phyloP scores from a whole-genome alignment of 2,113 vertebrate genomes.

The Chaetodon auriga region DNA sequence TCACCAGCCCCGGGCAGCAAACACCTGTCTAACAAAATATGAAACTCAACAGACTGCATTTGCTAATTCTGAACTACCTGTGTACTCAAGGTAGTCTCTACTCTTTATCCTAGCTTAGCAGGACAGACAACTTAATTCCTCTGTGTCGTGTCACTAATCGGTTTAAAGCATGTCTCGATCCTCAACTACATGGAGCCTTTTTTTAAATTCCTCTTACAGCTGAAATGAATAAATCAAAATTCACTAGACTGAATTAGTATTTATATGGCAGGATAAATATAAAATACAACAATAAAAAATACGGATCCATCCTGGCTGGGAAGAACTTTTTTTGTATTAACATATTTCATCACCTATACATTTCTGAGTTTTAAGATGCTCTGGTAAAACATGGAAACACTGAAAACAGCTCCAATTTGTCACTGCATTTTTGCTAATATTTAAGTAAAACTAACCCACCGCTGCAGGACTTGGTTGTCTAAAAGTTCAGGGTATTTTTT shows the following conservation, averaged over 20 bases:
- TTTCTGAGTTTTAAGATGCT: not conserved
- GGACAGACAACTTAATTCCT: conserved; percentile 3
- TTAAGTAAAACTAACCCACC: not conserved
- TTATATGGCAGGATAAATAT: not conserved
- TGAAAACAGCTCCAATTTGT: no score
- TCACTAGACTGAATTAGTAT: not conserved
- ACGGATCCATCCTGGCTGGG: not conserved
- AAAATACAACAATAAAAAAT: not conserved
- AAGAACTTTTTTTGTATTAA: not conserved
- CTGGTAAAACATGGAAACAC: not conserved
- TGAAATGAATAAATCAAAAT: not conserved
- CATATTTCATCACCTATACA: not conserved
- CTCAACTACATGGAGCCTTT: not conserved
- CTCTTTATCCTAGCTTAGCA: not conserved
- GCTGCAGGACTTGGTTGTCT: not conserved
- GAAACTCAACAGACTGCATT: not conserved
- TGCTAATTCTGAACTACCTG: not conserved
- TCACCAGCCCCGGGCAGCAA: not conserved
- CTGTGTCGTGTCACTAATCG: conserved; percentile 19
- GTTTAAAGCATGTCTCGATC: conserved; percentile 13
- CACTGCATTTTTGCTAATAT: no score
- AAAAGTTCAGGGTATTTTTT: not conserved
- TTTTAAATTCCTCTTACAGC: conserved; percentile 1
- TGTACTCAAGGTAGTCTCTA: not conserved
- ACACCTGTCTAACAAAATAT: not conserved